These are phyloP conservation scores for Sebastes vulpes DNA, from an alignment of 2,797 vertebrate genomes.

Conservation along the genomic window DNA sequence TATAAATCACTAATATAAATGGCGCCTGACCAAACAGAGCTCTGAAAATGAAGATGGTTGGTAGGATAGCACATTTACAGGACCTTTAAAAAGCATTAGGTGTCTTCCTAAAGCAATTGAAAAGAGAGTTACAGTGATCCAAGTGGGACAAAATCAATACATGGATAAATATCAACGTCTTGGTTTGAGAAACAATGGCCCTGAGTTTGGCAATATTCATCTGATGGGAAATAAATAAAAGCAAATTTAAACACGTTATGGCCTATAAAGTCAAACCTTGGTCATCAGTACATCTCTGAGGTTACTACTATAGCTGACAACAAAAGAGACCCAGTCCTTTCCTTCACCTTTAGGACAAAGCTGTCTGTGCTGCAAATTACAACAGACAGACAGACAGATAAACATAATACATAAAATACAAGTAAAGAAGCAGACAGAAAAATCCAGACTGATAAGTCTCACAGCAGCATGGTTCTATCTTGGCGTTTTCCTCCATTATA, in stretches of 20 bases:
- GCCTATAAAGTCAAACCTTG: background rate
- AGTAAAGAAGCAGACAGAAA: background rate
- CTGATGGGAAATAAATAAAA: background rate
- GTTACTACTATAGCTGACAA: background rate
- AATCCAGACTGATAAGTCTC: slow-evolving; percentile 12
- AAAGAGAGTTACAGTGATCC: background rate
- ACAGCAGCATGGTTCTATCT: slow-evolving; percentile 2
- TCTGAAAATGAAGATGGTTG: background rate
- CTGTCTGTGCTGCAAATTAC: background rate
- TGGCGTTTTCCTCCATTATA: slow-evolving; percentile 37
- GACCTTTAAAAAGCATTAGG: background rate
- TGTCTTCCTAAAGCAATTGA: background rate
- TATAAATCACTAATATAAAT: background rate
- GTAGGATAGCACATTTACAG: background rate
- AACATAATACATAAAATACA: slow-evolving; percentile 3
- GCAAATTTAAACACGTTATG: background rate
- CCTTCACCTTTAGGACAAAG: background rate
- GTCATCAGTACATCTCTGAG: background rate
- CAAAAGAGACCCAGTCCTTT: background rate
- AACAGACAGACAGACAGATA: background rate
- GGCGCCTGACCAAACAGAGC: background rate
- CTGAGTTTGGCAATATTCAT: background rate
- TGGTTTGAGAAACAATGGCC: background rate
- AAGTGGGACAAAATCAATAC: background rate
- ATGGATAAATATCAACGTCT: background rate